phyloP scores from a whole-genome alignment of 2,888 invertebrate species.

The Tenthredo livida region DNA sequence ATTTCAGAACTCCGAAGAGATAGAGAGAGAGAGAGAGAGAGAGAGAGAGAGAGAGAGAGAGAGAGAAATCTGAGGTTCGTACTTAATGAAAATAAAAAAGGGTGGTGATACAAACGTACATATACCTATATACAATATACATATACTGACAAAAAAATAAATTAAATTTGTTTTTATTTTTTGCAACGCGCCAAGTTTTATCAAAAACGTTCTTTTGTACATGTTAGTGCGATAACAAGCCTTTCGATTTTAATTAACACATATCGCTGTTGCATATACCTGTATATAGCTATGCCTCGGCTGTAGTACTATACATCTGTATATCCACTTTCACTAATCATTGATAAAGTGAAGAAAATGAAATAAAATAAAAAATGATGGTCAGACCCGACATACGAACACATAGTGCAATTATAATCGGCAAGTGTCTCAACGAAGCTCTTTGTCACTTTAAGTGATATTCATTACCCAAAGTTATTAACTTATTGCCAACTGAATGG shows the following conservation, averaged over 20 bases:
- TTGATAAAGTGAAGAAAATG: background rate
- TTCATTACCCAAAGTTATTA: constrained; percentile 26
- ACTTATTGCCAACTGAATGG: constrained; percentile 1
- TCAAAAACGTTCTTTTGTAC: background rate
- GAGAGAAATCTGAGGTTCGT: background rate
- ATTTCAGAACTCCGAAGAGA: constrained; percentile 34
- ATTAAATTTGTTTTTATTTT: background rate
- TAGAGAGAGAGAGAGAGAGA: background rate
- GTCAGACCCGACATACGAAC: background rate
- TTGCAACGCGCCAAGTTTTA: background rate
- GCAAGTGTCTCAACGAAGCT: background rate
- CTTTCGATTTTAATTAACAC: constrained; percentile 39
- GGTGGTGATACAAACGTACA: background rate
- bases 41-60: background rate
- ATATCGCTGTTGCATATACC: background rate
- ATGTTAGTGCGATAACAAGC: constrained; percentile 2
- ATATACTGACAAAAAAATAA: background rate
- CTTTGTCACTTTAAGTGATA: constrained; percentile 31
- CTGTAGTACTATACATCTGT: background rate
- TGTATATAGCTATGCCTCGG: background rate
- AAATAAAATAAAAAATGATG: background rate
- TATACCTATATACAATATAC: too few relatives aligned
- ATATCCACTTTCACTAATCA: constrained; percentile 13
- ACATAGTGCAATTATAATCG: background rate
- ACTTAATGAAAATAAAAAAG: background rate